These are phyloP conservation scores for Drosophila kuntzei DNA, from an alignment of 2,888 invertebrate genomes.

Conservation along the genomic window DNA sequence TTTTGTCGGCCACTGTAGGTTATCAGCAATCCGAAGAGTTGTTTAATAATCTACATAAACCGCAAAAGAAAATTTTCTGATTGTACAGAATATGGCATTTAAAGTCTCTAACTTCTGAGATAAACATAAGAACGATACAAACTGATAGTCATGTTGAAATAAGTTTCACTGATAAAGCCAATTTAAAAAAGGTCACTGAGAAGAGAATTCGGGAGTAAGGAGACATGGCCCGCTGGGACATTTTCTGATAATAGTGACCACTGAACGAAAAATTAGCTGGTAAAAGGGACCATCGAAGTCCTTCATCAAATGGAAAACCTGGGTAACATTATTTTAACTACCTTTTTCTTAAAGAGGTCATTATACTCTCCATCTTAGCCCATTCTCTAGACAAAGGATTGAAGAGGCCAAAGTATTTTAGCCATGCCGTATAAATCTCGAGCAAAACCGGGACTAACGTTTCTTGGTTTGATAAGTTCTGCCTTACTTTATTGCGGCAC, in stretches of 20 bases:
- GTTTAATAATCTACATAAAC: too few relatives aligned
- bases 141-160: not conserved
- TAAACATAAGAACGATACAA: not conserved
- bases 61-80: too few relatives aligned
- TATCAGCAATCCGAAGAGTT: too few relatives aligned
- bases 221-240: too few relatives aligned
- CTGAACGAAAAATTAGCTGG: too few relatives aligned
- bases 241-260: too few relatives aligned
- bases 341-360: not conserved
- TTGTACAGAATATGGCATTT: too few relatives aligned
- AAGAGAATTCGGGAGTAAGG: not conserved
- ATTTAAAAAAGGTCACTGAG: not conserved
- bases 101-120: not conserved
- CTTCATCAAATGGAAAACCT: not conserved
- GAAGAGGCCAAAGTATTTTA: not conserved
- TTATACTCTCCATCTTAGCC: not conserved
- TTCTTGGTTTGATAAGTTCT: conserved; percentile 15
- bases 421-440: not conserved
- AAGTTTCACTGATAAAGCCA: not conserved
- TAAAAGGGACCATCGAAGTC: too few relatives aligned
- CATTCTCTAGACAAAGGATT: not conserved
- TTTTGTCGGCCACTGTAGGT: too few relatives aligned
- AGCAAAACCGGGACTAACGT: not conserved
- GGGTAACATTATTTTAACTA: too few relatives aligned
- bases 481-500: conserved; percentile 51